A percentile compares a stretch with the other conserved stretches of the same genome.
These are phyloP conservation scores for Seriola quinqueradiata DNA, from an alignment of 2,113 vertebrate genomes.

Conservation along the genomic window DNA sequence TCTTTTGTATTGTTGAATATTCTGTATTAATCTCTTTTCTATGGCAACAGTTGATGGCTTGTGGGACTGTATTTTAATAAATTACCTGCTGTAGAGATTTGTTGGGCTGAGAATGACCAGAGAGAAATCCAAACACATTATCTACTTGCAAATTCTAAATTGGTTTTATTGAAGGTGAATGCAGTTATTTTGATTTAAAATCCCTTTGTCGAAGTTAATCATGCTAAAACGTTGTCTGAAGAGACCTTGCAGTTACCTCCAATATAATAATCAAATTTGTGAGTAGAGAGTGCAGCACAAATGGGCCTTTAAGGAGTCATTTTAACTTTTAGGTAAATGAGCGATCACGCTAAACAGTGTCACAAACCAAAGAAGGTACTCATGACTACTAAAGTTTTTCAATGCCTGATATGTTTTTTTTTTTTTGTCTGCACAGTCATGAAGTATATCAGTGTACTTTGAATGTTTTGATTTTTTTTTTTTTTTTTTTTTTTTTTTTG, in stretches of 20 bases:
- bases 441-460: constrained; percentile 63
- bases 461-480: constrained; percentile 23
- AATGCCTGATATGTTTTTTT: constrained; percentile 42
- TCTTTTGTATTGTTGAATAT: constrained; percentile 77
- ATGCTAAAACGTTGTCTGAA: constrained; percentile 14
- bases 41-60: constrained; percentile 59
- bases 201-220: not conserved
- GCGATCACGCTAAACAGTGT: constrained; percentile 40
- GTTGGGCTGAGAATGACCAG: constrained; percentile 17
- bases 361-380: constrained; percentile 80
- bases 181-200: constrained; percentile 31
- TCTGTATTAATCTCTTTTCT: constrained; percentile 77
- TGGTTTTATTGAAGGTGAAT: constrained; percentile 47
- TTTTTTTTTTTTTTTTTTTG: not conserved
- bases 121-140: constrained; percentile 20
- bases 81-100: constrained; percentile 50
- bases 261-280: constrained; percentile 44
- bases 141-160: constrained; percentile 45
- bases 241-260: constrained; percentile 41
- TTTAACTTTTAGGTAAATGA: constrained; percentile 50
- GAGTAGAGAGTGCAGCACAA: constrained; percentile 17
- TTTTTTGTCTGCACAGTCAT: constrained; percentile 46
- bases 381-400: constrained; percentile 48
- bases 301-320: constrained; percentile 3
- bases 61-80: constrained; percentile 69